Evolutionary conservation across 2,113 vertebrate species (phyloP).

Genomic region (Leucosticte australis): DNA sequence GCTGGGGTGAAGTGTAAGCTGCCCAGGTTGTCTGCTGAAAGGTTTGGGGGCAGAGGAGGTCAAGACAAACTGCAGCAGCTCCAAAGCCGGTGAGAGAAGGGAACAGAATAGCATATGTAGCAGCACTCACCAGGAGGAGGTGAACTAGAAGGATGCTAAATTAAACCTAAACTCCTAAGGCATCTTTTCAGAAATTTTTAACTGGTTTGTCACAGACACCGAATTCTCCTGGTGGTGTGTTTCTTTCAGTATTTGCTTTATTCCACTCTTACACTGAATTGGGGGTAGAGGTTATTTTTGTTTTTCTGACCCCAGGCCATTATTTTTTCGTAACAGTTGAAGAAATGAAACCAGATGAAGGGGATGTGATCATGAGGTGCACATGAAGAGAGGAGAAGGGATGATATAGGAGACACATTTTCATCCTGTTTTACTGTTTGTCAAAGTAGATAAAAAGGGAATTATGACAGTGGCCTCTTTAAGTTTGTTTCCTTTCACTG

Average conservation of each 20-base stretch:
- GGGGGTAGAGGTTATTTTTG: neutral
- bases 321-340: neutral
- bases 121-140: neutral
- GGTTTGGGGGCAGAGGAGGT: neutral
- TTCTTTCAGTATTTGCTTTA: neutral
- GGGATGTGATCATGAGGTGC: neutral
- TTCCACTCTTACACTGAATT: neutral
- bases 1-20: neutral
- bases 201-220: neutral
- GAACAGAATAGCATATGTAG: neutral
- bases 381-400: neutral
- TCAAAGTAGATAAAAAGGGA: conserved; percentile 11
- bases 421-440: neutral
- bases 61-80: neutral
- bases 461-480: neutral
- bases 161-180: neutral
- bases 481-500: conserved; percentile 15
- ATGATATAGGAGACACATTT: neutral
- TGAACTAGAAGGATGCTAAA: neutral
- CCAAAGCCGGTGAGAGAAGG: neutral
- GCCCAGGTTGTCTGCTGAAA: neutral
- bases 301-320: neutral
- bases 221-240: neutral
- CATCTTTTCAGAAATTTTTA: neutral
- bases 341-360: neutral